A percentile compares a stretch with the other conserved stretches of the same genome.
phyloP scores from a whole-genome alignment of 2,797 vertebrate genomes.

The Staurois parvus region DNA sequence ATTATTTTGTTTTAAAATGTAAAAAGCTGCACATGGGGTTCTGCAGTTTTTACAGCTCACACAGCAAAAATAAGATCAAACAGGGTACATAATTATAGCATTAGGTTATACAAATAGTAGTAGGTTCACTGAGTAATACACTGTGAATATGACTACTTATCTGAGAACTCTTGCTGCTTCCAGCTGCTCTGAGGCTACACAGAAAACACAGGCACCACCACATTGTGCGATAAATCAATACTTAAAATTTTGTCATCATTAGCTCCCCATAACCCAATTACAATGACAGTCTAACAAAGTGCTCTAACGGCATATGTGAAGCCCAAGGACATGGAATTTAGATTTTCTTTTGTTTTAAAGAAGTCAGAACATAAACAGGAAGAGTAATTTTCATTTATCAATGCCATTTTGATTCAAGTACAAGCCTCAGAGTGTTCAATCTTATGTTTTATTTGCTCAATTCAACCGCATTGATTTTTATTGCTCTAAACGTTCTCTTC shows the following conservation, averaged over 20 bases:
- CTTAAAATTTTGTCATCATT: slow-evolving; percentile 52
- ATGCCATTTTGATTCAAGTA: slow-evolving; percentile 51
- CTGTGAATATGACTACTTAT: background rate
- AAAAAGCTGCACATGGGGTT: background rate
- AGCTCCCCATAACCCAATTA: slow-evolving; percentile 53
- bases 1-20: background rate
- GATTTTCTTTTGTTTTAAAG: slow-evolving; percentile 14
- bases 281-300: slow-evolving; percentile 41
- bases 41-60: background rate
- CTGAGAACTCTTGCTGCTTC: background rate
- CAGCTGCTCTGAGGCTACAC: slow-evolving; percentile 1
- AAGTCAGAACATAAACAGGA: slow-evolving; percentile 37
- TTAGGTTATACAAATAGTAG: background rate
- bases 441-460: slow-evolving; percentile 18
- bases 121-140: background rate
- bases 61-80: background rate
- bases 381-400: slow-evolving; percentile 50
- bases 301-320: slow-evolving; percentile 24
- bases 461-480: slow-evolving; percentile 29
- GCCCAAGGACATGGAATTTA: slow-evolving; percentile 36
- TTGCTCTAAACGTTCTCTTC: background rate
- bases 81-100: background rate
- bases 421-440: slow-evolving; percentile 27
- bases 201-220: background rate
- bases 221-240: slow-evolving; percentile 50